Conservation (phyloP, 37 sponge, comb jelly and placozoan genomes). For the Trichoplax adhaerens region DNA sequence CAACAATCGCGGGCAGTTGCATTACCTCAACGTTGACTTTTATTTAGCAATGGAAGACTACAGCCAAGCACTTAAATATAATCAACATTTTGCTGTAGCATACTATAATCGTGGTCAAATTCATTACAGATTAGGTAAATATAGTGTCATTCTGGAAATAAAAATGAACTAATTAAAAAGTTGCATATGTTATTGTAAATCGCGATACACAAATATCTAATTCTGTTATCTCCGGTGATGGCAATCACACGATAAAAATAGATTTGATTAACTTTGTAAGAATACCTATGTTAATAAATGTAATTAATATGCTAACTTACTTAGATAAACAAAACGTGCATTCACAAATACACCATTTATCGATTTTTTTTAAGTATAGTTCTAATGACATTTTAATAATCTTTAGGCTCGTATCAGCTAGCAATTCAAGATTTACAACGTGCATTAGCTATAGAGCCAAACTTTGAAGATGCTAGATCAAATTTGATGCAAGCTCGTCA, state of each 20-base stretch:
- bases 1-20: slow-evolving; percentile 68
- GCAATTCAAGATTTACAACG: slow-evolving; percentile 33
- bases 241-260: no score
- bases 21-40: slow-evolving; percentile 71
- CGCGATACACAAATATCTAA: no score
- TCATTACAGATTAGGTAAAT: slow-evolving; percentile 70
- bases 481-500: slow-evolving; percentile 37
- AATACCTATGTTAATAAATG: background rate
- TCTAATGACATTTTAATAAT: background rate
- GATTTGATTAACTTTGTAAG: no score
- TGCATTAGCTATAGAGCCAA: slow-evolving; percentile 35
- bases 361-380: background rate
- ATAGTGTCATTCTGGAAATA: background rate
- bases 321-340: no score
- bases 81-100: slow-evolving; percentile 48
- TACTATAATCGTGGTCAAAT: slow-evolving; percentile 87
- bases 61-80: slow-evolving; percentile 34
- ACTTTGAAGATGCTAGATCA: slow-evolving; percentile 35
- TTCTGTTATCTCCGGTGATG: no score
- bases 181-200: no score
- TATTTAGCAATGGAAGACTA: slow-evolving; percentile 74
- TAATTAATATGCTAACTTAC: background rate
- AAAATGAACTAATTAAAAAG: background rate
- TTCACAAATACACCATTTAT: no score
- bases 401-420: slow-evolving; percentile 30